Base-by-base conservation (phyloP, 2,888 invertebrate genomes). In the Clepsis dumicolana region DNA sequence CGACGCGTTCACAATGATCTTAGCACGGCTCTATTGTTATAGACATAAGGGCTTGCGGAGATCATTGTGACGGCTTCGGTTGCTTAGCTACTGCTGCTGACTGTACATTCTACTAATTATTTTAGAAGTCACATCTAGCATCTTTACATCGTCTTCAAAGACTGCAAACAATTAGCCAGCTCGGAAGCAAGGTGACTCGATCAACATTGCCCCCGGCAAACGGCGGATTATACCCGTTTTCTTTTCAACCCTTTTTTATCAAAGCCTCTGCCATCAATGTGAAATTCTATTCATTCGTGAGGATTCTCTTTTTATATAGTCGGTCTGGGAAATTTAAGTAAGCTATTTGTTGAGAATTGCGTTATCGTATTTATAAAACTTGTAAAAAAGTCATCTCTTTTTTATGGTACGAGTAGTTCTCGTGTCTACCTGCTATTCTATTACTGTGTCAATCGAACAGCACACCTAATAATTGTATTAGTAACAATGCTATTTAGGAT, bases 171-270 rank as follows among this genome's bases (percentile, higher is more conserved):
- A 82, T 80, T 81, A 81, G 75, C 75, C 59, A 71, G 70, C 75
- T 75, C 69, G 62, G 70, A 68, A 76, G 74, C 74, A 72, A 75
- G 79, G 80, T 79, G 81, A 75, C 80, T 78, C 72, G 73, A 78
- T 80, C 81, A 83, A 82, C 80, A 80, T 77, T 73, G 77, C 79
- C 80, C 74, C 76, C 71, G 70, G 79, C 75, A 74, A 77, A 80
- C 72, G 68, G 70, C 69, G 72, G 73, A 75, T 79, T 77, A 77
- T 72, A 71, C 64, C 70, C 63, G 72, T 74, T 74, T 73, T 73
- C 69, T 66, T 75, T 72, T 70, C 59, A 63, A 72, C 60, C 59
- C 67, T 72, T 71, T 73, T 72, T 72, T 74, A 68, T 71, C 54
- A 72, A 68, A 69, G 65, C 54, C 25, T 41, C 41, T 21, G 52